These are phyloP conservation scores for Thryonomys swinderianus DNA, from an alignment of 2,113 vertebrate genomes.

Conservation along the genomic window DNA sequence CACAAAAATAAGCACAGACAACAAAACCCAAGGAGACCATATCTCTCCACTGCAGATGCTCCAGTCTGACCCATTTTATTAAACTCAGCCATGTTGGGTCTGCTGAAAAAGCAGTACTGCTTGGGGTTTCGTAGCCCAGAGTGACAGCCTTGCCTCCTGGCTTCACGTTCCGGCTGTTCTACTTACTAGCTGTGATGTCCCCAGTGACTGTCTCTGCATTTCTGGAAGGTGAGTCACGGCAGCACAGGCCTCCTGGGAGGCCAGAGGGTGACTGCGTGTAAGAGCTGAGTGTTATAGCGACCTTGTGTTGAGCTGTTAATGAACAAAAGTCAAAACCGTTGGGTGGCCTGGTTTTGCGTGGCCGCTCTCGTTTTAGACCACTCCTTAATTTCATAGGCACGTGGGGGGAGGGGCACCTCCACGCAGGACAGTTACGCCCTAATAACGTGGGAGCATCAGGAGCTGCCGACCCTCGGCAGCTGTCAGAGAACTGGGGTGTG, in stretches of 20 bases:
- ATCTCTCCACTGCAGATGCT: background rate
- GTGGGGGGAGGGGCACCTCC: rapidly evolving
- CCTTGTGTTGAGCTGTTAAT: background rate
- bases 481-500: background rate
- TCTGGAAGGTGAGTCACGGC: background rate
- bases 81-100: background rate
- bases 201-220: background rate
- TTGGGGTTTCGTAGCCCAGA: background rate
- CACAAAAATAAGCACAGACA: too few relatives aligned
- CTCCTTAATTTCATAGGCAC: background rate
- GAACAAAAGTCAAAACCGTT: background rate
- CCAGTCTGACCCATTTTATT: background rate
- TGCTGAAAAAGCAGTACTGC: background rate
- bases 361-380: background rate
- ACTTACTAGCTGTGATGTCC: background rate
- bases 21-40: background rate
- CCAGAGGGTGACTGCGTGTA: background rate
- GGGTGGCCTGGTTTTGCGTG: background rate
- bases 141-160: background rate
- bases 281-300: background rate
- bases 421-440: background rate
- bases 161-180: background rate
- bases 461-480: background rate
- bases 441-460: background rate
- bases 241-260: background rate